phyloP scores from a whole-genome alignment of 2,888 invertebrate genomes.

The Asteroscopus sphinx region DNA sequence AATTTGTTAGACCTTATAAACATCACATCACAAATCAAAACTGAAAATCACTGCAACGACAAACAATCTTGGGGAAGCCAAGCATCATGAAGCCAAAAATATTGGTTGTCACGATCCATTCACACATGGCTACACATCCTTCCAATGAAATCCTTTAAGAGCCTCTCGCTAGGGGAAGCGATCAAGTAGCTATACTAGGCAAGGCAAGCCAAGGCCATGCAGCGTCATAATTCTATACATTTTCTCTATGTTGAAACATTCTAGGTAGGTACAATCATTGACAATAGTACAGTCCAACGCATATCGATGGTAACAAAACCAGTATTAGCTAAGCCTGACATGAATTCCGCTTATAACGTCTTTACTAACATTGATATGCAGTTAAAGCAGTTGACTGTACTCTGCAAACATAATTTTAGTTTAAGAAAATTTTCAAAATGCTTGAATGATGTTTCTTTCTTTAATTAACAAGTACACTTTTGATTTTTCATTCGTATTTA shows the following conservation, averaged over 20 bases:
- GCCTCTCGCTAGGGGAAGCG: constrained; percentile 14
- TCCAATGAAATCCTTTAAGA: not conserved
- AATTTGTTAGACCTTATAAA: too few species aligned
- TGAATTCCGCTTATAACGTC: too few species aligned
- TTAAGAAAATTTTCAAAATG: too few species aligned
- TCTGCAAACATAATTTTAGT: too few species aligned
- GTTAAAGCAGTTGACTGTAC: too few species aligned
- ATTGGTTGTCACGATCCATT: not conserved
- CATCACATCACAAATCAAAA: not conserved
- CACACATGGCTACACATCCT: not conserved
- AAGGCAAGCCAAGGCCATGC: constrained; percentile 21
- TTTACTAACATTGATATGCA: too few species aligned
- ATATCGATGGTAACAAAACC: too few species aligned
- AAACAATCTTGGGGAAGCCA: not conserved
- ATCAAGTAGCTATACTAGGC: constrained; percentile 3
- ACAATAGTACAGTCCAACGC: not conserved
- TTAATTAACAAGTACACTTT: too few species aligned
- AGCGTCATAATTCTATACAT: constrained; percentile 5
- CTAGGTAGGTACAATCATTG: not conserved
- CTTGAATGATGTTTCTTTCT: too few species aligned
- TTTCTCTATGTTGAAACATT: constrained; percentile 35
- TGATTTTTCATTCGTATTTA: too few species aligned
- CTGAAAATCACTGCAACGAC: not conserved
- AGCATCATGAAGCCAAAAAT: not conserved
- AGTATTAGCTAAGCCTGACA: too few species aligned